phyloP scores from a whole-genome alignment of 2,113 vertebrate genomes.

The Rhodinocichla rosea region DNA sequence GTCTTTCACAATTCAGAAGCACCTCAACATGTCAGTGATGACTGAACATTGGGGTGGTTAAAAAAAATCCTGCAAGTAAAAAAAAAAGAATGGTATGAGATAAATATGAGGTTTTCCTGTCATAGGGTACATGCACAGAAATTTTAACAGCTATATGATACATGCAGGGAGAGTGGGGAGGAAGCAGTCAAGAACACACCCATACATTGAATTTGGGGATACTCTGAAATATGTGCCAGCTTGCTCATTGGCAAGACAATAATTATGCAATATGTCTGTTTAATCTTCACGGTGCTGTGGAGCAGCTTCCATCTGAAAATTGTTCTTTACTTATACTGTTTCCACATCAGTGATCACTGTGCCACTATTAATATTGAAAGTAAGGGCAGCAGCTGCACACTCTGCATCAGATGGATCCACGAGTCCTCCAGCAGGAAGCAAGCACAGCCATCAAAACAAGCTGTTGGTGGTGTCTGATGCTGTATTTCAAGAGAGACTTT shows the following conservation, averaged over 20 bases:
- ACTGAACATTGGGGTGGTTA: background rate
- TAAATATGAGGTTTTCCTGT: background rate
- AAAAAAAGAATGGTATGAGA: background rate
- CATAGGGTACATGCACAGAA: background rate
- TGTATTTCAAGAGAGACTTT: background rate
- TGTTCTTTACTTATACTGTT: rapidly evolving
- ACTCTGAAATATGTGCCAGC: background rate
- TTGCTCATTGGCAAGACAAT: background rate
- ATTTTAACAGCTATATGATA: background rate
- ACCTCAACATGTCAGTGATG: no score
- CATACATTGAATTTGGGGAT: background rate
- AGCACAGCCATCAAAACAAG: background rate
- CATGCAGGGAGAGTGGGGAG: background rate
- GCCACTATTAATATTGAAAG: background rate
- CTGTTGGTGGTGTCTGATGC: background rate
- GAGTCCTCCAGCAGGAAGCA: background rate
- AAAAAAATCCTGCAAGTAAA: background rate
- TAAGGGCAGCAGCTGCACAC: background rate
- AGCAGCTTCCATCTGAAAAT: background rate
- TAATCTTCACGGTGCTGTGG: background rate
- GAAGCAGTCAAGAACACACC: background rate
- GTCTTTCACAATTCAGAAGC: background rate
- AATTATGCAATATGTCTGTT: background rate
- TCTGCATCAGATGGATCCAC: background rate
- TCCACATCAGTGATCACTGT: background rate